Base-by-base conservation (phyloP, 1,140 invertebrate species). In the Drosophila micromelanica region DNA sequence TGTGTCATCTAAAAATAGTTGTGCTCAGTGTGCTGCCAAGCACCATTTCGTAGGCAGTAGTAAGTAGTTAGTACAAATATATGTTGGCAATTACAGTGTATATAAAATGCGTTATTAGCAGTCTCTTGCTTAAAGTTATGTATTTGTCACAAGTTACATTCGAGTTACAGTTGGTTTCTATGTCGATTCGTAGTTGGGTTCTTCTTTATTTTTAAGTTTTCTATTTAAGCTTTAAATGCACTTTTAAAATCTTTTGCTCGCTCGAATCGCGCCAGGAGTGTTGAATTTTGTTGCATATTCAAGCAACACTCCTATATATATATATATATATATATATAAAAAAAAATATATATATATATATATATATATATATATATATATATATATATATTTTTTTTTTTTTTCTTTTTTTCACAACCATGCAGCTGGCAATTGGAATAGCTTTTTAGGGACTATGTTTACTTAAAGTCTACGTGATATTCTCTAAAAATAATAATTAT, bases 81-180 rank as follows among this genome's bases (percentile, higher is more conserved):
- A 60, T 57, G 78, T 86, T 82, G 81, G 71, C 78, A 78, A 67
- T 78, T 72, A 73, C 15, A 42, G 27, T 76, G 43, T 80, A 84
- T 80, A 84, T 81, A 81, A 89, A 89, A 89, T 84, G 85, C 85
- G 63, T 78, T 43, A 46, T 52, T 62, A 62, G 84, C 84, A 89
- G 84, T 89, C 84, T 76, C 64, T 81, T 81, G 49, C 73, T 82
- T 82, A 82, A 78, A 54, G 71, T 52, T 64, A 78, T 76, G 79
- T 87, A 87, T 87, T 87, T 87, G 84, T 87, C 84, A 80, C 81
- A 76, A 73, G 79, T 84, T 89, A 52, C 80, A 77, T 89, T 80
- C 76, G 84, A 89, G 79, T 89, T 89, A 48, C 52, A 48, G 63
- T 77, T 78, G 56, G 38, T 35, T 60, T 67, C 30, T 46, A 54